Conservation (phyloP, 2,797 vertebrate species). For the Neosilurus hyrtlii region DNA sequence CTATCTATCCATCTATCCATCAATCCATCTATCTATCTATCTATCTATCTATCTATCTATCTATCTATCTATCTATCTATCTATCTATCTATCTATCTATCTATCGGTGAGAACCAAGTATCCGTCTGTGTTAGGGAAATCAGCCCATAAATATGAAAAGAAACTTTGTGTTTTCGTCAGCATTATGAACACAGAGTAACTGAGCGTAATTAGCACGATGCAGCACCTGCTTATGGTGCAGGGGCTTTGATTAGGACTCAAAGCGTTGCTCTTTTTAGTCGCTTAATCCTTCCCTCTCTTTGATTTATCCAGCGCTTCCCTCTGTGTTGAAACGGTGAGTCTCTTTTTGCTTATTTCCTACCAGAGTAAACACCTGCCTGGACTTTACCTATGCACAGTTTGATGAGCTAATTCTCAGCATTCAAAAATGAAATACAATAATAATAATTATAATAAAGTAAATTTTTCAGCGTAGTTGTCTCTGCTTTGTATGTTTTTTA, state of each 20-base stretch:
- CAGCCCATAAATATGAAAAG: constrained; percentile 24
- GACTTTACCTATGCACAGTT: neutral
- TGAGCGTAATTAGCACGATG: constrained; percentile 37
- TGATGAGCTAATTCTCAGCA: constrained; percentile 30
- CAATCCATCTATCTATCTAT: neutral
- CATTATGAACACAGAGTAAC: constrained; percentile 15
- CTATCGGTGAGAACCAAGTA: constrained; percentile 1
- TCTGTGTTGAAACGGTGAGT: constrained; percentile 19
- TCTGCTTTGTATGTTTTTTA: neutral
- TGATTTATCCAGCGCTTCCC: constrained; percentile 37
- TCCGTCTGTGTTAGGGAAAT: constrained; percentile 26
- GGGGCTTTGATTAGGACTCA: constrained; percentile 36
- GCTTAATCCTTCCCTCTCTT: constrained; percentile 47
- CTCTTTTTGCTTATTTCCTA: constrained; percentile 28
- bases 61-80: neutral
- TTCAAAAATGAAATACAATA: neutral
- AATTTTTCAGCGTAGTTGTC: neutral
- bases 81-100: neutral
- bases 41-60: neutral
- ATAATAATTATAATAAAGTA: too few species aligned
- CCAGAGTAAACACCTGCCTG: constrained; percentile 38
- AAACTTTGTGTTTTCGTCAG: constrained; percentile 40
- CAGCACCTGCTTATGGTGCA: constrained; percentile 40
- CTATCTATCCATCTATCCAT: neutral
- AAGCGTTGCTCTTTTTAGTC: constrained; percentile 41